Evolutionary conservation across 1,140 invertebrate genomes (phyloP), one percentile per base, ranked within the genome.

Genomic region (Cepaea nemoralis): DNA sequence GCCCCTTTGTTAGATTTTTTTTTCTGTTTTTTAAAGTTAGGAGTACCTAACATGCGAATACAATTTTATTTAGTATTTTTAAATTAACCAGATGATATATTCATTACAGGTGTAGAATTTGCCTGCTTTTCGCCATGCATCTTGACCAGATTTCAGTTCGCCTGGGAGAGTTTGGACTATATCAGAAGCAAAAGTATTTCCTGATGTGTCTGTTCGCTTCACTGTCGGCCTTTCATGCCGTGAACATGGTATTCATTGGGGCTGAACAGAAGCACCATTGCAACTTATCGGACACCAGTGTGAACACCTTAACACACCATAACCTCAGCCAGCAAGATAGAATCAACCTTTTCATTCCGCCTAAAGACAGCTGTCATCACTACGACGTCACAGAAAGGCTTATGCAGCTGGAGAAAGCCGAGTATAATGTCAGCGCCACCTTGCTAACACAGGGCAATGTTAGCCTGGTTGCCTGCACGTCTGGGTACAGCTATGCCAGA

Each of bases 101-200:
- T n/a, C n/a, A n/a, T n/a, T n/a, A n/a, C n/a, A n/a, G n/a, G n/a
- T n/a, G n/a, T n/a, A n/a, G n/a, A n/a, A n/a, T n/a, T n/a, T n/a
- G n/a, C n/a, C n/a, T n/a, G n/a, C n/a, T n/a, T n/a, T n/a, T n/a
- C n/a, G n/a, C n/a, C n/a, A 95, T 95, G 95, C 95, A 97, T 87
- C 95, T 97, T 78, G 97, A 98, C 88, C 95, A 96, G 82, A 90
- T 97, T 24, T 90, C 97, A 63, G 95, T 95, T 0, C 92, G 96
- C 86, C 93, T 98, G 35, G 97, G 97, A 0, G 96, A 96, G 86
- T 97, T 97, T 89, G 96, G 96, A 27, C 91, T 93, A 71, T 98
- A 97, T 91, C 97, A 98, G 89, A 95, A 95, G 87, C 92, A 96
- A 10, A 91, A 97, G 0, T 97, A 97, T 88, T 90, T 96, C 6